These are phyloP conservation scores for Notamacropus eugenii DNA, from an alignment of 2,797 vertebrate genomes.

Conservation along the genomic window DNA sequence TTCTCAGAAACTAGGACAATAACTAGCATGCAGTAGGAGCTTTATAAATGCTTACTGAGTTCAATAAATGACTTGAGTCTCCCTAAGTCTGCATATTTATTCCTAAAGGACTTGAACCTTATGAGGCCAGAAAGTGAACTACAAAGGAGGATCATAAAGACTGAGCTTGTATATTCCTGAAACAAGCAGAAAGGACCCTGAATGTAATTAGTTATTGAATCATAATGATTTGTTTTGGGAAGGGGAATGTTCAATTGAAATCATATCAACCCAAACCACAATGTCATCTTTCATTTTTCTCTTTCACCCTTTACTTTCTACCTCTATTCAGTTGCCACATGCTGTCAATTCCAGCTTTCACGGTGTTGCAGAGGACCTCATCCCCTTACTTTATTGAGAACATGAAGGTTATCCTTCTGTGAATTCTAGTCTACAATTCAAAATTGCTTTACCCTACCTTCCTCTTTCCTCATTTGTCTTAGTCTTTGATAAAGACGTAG, in stretches of 20 bases:
- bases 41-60: neutral
- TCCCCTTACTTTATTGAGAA: neutral
- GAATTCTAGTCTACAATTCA: neutral
- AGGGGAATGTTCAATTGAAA: neutral
- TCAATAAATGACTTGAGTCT: neutral
- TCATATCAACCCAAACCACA: neutral
- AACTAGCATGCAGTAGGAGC: neutral
- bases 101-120: neutral
- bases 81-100: neutral
- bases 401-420: neutral
- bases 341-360: conserved; percentile 9
- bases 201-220: neutral
- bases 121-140: neutral
- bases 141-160: neutral
- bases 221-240: neutral
- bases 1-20: neutral
- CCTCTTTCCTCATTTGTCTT: neutral
- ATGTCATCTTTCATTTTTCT: neutral
- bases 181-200: neutral
- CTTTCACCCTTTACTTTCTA: neutral
- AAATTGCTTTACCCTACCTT: neutral
- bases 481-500: neutral
- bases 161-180: neutral
- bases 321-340: neutral
- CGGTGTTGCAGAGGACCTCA: neutral